Evolutionary conservation across 1,140 invertebrate genomes (phyloP).

Genomic region (Doryteuthis pealeii): DNA sequence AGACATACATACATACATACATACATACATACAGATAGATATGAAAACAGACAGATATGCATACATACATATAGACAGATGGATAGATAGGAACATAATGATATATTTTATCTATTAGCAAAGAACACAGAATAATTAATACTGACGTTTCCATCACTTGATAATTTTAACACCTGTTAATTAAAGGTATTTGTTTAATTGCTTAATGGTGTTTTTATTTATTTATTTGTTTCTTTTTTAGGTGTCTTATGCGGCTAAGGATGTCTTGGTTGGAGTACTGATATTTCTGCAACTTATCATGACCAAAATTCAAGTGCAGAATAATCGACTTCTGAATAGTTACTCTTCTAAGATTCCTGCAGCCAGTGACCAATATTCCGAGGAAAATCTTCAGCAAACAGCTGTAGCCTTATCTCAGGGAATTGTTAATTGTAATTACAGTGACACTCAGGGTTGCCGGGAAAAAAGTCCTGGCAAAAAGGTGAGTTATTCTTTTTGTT

Average conservation of each 20-base stretch:
- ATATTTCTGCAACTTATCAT: slow-evolving; percentile 64
- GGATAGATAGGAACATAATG: no score
- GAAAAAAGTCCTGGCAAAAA: not conserved
- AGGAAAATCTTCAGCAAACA: no score
- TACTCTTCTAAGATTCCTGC: slow-evolving; percentile 15
- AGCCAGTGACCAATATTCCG: slow-evolving; percentile 23
- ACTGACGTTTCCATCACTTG: no score
- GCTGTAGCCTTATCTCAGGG: slow-evolving; percentile 35
- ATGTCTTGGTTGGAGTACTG: slow-evolving; percentile 71
- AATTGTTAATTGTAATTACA: slow-evolving; percentile 34
- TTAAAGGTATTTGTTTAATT: no score
- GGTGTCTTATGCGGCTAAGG: slow-evolving; percentile 72
- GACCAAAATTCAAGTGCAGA: slow-evolving; percentile 30
- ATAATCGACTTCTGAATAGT: not conserved
- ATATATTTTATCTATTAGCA: no score
- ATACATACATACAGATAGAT: not conserved
- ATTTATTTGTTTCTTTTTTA: slow-evolving; percentile 62
- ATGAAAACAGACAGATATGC: not conserved
- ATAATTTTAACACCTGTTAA: no score
- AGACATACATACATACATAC: not conserved
- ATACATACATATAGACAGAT: not conserved
- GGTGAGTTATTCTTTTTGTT: no score
- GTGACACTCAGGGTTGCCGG: slow-evolving; percentile 4
- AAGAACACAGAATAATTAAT: no score
- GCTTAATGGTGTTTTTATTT: no score